Conservation (phyloP, 1,140 invertebrate genomes). For the Neodiprion fabricii region DNA sequence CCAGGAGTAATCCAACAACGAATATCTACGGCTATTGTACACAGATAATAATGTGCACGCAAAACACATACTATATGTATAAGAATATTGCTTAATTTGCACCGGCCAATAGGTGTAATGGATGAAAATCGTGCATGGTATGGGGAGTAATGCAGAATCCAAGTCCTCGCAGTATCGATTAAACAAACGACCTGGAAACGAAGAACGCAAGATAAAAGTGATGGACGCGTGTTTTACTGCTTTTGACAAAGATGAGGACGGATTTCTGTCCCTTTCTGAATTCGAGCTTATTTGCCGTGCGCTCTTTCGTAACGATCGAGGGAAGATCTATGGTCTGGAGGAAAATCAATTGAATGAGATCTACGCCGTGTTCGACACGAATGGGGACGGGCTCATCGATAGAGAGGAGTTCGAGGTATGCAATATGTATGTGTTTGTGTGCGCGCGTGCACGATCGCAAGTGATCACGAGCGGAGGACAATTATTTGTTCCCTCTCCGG, state of each 20-base stretch:
- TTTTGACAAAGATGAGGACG: conserved; percentile 88
- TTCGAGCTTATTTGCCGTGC: conserved; percentile 84
- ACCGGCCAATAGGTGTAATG: no score
- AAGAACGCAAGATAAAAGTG: conserved; percentile 49
- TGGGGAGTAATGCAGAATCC: background rate
- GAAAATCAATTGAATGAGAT: conserved; percentile 76
- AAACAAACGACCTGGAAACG: conserved; percentile 50
- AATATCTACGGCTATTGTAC: no score
- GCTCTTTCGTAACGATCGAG: conserved; percentile 84
- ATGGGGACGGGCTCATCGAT: conserved; percentile 81
- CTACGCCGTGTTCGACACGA: conserved; percentile 80
- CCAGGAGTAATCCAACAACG: no score
- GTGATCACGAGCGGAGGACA: background rate
- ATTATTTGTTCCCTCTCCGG: conserved; percentile 1
- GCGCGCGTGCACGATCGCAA: conserved; percentile 49
- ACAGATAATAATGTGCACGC: no score
- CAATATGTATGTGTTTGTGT: conserved; percentile 51
- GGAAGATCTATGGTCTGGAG: conserved; percentile 82
- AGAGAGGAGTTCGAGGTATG: conserved; percentile 78
- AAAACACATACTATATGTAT: no score
- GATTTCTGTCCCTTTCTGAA: conserved; percentile 77
- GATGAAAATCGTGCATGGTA: background rate
- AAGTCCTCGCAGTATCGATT: conserved; percentile 49
- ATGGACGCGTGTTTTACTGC: conserved; percentile 89
- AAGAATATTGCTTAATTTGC: no score